These are phyloP conservation scores for Thaumetopoea pityocampa DNA, from an alignment of 1,140 invertebrate species.

Conservation along the genomic window DNA sequence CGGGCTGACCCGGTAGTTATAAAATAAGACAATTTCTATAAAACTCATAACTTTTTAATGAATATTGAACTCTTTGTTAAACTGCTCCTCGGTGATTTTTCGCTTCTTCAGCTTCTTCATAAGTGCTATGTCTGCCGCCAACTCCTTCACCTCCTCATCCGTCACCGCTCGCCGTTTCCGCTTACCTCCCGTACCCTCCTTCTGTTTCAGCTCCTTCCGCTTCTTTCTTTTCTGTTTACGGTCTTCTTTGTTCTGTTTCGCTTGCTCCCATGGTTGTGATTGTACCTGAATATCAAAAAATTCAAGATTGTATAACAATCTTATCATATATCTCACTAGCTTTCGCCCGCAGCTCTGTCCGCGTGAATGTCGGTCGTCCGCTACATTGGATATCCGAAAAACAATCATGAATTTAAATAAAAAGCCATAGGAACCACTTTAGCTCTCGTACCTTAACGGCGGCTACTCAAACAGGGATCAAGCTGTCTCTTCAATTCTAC, in stretches of 20 bases:
- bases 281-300: conserved; percentile 53
- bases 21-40: no score
- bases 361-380: no score
- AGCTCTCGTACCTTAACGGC: no score
- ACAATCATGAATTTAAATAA: no score
- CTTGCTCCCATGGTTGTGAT: conserved; percentile 87
- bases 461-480: no score
- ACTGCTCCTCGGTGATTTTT: conserved; percentile 82
- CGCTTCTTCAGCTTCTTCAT: conserved; percentile 93
- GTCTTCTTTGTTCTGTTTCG: conserved; percentile 85
- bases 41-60: neutral
- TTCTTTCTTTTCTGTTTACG: conserved; percentile 79
- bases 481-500: no score
- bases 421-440: no score
- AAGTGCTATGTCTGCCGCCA: conserved; percentile 88
- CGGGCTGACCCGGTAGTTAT: no score
- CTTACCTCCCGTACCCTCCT: conserved; percentile 69
- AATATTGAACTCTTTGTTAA: conserved; percentile 76
- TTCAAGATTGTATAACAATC: no score
- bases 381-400: no score
- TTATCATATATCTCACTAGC: no score
- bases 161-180: conserved; percentile 72
- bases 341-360: no score
- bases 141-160: conserved; percentile 88
- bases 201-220: conserved; percentile 67